These are phyloP conservation scores for Cetoscarus ocellatus DNA, from an alignment of 2,797 vertebrate genomes.

Conservation along the genomic window DNA sequence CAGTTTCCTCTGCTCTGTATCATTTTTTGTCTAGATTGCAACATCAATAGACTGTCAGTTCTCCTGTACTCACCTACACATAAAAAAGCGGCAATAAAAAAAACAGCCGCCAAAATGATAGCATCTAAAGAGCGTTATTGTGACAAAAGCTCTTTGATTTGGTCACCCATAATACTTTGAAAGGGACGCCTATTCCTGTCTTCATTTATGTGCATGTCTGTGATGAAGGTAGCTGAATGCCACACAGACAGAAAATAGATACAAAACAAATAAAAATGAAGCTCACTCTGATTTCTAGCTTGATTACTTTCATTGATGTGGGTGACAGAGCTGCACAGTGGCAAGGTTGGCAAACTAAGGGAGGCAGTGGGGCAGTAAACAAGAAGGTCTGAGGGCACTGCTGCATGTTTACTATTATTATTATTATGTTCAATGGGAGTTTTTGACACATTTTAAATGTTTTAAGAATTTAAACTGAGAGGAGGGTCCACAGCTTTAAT, in stretches of 20 bases:
- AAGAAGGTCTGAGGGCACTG: constrained; percentile 53
- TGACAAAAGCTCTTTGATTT: constrained; percentile 71
- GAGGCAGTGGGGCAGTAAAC: constrained; percentile 36
- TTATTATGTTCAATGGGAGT: not conserved
- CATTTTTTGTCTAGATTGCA: constrained; percentile 39
- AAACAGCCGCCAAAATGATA: constrained; percentile 38
- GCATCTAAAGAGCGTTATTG: constrained; percentile 62
- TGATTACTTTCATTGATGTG: constrained; percentile 74
- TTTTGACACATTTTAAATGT: too few species aligned
- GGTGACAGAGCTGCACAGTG: constrained; percentile 57
- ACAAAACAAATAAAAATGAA: constrained; percentile 45
- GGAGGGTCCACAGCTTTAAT: too few species aligned
- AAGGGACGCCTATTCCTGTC: constrained; percentile 74
- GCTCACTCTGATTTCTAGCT: constrained; percentile 64
- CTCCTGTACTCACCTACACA: constrained; percentile 35
- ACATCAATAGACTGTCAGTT: constrained; percentile 57
- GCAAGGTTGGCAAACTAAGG: constrained; percentile 40
- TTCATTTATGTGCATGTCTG: constrained; percentile 66
- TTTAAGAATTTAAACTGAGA: too few species aligned
- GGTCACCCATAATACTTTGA: constrained; percentile 65
- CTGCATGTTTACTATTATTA: constrained; percentile 65
- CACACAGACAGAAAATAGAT: constrained; percentile 30
- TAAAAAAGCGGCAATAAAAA: constrained; percentile 8
- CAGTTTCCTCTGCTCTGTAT: constrained; percentile 24
- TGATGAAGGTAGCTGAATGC: constrained; percentile 61